Evolutionary conservation across 1,140 invertebrate genomes (phyloP).

Genomic region (Dinothrombium tinctorium): DNA sequence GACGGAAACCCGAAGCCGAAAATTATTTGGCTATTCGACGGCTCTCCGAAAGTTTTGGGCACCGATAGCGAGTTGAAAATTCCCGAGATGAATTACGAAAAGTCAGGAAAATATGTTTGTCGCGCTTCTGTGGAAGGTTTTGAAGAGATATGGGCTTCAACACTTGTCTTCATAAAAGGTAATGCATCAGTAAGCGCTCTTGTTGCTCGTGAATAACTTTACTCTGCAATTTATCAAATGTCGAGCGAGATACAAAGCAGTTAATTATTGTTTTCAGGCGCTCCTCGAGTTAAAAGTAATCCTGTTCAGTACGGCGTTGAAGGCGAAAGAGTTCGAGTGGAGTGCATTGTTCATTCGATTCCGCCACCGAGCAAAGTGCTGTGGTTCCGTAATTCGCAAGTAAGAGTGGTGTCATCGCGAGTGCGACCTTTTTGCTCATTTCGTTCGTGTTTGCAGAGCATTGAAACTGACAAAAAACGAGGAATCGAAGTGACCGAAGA

Average conservation of each 20-base stretch:
- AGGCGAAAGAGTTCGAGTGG: constrained; percentile 51
- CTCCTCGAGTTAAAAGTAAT: constrained; percentile 58
- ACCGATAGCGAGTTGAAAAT: constrained; percentile 14
- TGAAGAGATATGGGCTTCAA: constrained; percentile 50
- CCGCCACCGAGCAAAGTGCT: constrained; percentile 53
- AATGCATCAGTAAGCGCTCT: constrained; percentile 9
- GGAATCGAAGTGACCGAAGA: constrained; percentile 25
- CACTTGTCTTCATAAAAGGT: constrained; percentile 56
- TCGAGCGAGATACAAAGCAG: neutral
- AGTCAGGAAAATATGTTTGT: constrained; percentile 60
- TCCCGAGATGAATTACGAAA: constrained; percentile 35
- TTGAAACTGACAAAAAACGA: constrained; percentile 17
- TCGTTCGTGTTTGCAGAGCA: too few relatives aligned
- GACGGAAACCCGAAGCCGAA: constrained; percentile 68
- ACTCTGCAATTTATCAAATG: neutral
- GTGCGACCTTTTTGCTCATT: too few relatives aligned
- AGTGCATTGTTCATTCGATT: constrained; percentile 64
- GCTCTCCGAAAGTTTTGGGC: constrained; percentile 16
- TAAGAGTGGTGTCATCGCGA: too few relatives aligned
- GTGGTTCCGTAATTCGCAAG: constrained; percentile 47
- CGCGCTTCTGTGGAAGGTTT: constrained; percentile 50
- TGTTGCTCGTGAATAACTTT: neutral
- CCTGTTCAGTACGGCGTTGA: constrained; percentile 54
- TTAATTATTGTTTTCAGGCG: constrained; percentile 26
- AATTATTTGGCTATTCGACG: constrained; percentile 59